These are phyloP conservation scores for Delichon dasypus DNA, from an alignment of 2,797 vertebrate species.

Conservation along the genomic window DNA sequence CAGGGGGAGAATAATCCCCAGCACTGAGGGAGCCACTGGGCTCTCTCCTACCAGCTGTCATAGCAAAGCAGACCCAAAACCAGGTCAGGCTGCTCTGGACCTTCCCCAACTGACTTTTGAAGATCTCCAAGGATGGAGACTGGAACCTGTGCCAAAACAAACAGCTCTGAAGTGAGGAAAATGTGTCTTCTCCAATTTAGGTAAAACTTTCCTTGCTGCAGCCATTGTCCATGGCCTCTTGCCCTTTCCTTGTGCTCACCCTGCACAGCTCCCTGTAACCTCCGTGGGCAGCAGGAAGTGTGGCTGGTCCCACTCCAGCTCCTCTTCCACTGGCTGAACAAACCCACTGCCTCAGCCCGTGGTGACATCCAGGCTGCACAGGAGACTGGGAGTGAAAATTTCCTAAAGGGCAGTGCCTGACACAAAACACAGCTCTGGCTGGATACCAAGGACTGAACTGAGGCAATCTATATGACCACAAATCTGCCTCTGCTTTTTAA, in stretches of 20 bases:
- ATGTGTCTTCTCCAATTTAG: background rate
- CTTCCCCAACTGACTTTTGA: background rate
- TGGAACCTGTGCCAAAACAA: background rate
- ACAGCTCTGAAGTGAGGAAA: background rate
- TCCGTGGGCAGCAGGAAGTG: fast-evolving
- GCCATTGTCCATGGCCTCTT: background rate
- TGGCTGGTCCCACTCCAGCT: background rate
- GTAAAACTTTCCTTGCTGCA: background rate
- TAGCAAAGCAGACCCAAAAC: background rate
- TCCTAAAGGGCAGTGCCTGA: background rate
- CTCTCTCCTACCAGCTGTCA: background rate
- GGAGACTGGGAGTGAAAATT: background rate
- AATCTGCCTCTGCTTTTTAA: background rate
- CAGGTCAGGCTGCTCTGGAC: background rate
- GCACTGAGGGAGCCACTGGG: background rate
- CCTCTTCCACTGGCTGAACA: background rate
- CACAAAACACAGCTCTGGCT: background rate
- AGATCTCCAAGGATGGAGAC: background rate
- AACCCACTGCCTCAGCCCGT: background rate
- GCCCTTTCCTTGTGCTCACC: background rate
- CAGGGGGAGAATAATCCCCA: background rate
- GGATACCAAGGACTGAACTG: background rate
- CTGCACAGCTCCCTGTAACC: background rate
- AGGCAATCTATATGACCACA: background rate
- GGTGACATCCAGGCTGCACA: background rate